Evolutionary conservation across 2,113 vertebrate species (phyloP), one percentile per base, ranked within the genome.

Genomic region (Actenoides hombroni): DNA sequence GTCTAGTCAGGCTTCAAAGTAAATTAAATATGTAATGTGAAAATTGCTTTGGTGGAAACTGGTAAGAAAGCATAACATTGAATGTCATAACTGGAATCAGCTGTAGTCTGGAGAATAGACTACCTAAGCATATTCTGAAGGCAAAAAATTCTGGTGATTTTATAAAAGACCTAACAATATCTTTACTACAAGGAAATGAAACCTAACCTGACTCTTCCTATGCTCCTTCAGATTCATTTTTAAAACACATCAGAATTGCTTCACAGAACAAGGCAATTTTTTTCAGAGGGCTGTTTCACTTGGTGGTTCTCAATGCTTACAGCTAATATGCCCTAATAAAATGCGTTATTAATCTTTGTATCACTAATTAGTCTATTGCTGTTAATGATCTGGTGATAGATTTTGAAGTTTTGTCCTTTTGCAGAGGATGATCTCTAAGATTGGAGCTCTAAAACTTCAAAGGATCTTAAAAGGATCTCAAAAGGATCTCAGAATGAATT

Each of bases 361-460:
- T 71, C 20, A 79, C 64, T 69, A 73, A 89, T 95, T 85, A 83
- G 15, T 86, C 29, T 77, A 5, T 74, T 90, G 20, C 29, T 68
- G 35, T 86, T 82, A 92, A 95, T 61, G 78, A 59, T 70, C 40
- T 95, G 63, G 25, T 83, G 18, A 37, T 79, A 20, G 74, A 91
- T 89, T 87, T 95, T 86, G 46, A 94, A 94, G n/a, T 79, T 87
- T 74, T 37, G 28, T 56, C 29, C 11, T 94, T 91, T 65, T 88
- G 29, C 74, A 84, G n/a, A 24, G 5, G 39, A 35, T 86, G 20
- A 8, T 56, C 35, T 91, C 20, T 86, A 85, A 96, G 54, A 84
- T 59, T 82, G 88, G n/a, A 76, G 42, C 61, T 81, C 60, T 71
- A 42, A 89, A 92, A 88, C 15, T 61, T 64, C 94, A 65, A 59